phyloP scores from a whole-genome alignment of 2,888 invertebrate genomes.

The Hoplodrina blanda region DNA sequence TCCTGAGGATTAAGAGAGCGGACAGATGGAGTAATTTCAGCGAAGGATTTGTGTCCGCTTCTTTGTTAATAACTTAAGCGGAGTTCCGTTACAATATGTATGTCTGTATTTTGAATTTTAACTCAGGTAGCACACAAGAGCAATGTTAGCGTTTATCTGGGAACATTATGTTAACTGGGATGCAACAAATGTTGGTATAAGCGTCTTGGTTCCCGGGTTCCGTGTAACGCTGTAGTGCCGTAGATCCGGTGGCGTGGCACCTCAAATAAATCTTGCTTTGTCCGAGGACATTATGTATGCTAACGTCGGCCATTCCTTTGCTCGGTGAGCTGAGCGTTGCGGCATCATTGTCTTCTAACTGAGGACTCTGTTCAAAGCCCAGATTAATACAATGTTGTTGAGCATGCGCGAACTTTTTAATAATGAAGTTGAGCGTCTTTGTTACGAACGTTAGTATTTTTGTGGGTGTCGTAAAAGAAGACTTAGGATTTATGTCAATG shows the following conservation, averaged over 20 bases:
- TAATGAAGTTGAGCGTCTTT: conserved; percentile 37
- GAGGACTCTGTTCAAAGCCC: conserved; percentile 34
- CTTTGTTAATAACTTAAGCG: conserved; percentile 47
- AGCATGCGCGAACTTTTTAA: conserved; percentile 47
- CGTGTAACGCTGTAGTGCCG: conserved; percentile 59
- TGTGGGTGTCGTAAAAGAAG: conserved; percentile 36
- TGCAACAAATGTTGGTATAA: conserved; percentile 63
- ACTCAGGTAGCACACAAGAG: conserved; percentile 42
- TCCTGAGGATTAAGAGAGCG: conserved; percentile 52
- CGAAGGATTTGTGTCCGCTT: conserved; percentile 53
- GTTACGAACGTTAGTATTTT: conserved; percentile 35
- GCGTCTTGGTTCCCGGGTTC: conserved; percentile 61
- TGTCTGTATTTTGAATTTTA: conserved; percentile 50
- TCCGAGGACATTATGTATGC: conserved; percentile 83
- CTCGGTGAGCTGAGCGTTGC: conserved; percentile 60
- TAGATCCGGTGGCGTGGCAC: conserved; percentile 71
- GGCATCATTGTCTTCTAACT: conserved; percentile 57
- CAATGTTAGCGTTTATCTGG: conserved; percentile 54
- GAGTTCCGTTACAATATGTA: conserved; percentile 47
- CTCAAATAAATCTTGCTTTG: conserved; percentile 85
- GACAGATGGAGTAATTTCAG: conserved; percentile 51
- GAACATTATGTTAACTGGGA: conserved; percentile 51
- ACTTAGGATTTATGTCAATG: conserved; percentile 29
- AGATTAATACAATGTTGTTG: conserved; percentile 50
- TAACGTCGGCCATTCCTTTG: conserved; percentile 75